Evolutionary conservation across 1,140 invertebrate genomes (phyloP).

Genomic region (Anoplolepis gracilipes): DNA sequence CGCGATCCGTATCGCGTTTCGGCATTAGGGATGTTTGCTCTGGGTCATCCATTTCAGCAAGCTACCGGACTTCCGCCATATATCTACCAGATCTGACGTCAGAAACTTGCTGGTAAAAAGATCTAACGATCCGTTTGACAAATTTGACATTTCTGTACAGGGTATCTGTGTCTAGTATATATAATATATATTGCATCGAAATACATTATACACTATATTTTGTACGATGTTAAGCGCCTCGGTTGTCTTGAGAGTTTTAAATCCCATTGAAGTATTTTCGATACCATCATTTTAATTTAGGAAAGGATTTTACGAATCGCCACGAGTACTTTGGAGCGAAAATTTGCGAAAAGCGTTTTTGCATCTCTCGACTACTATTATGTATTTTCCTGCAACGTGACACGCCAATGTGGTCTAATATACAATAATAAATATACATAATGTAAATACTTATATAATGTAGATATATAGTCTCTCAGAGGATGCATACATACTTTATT

Average conservation of each 20-base stretch:
- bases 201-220: background rate
- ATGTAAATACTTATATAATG: constrained; percentile 23
- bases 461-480: constrained; percentile 8
- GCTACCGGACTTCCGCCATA: constrained; percentile 33
- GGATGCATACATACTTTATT: constrained; percentile 20
- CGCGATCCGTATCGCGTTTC: constrained; percentile 73
- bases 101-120: background rate
- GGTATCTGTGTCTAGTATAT: background rate
- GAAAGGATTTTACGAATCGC: background rate
- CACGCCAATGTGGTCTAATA: too few relatives aligned
- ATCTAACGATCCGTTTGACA: background rate
- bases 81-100: constrained; percentile 56
- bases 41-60: constrained; percentile 49
- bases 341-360: background rate
- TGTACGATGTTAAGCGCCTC: background rate
- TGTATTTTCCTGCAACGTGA: too few relatives aligned
- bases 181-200: background rate
- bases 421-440: background rate
- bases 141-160: background rate
- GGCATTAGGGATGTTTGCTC: constrained; percentile 43
- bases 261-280: constrained; percentile 24
- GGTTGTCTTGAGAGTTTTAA: constrained; percentile 15
- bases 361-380: too few relatives aligned
- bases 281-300: constrained; percentile 7
- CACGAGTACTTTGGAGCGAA: background rate